These are phyloP conservation scores for Cyrtodaria siliqua DNA, from an alignment of 2,888 invertebrate genomes.

Conservation along the genomic window DNA sequence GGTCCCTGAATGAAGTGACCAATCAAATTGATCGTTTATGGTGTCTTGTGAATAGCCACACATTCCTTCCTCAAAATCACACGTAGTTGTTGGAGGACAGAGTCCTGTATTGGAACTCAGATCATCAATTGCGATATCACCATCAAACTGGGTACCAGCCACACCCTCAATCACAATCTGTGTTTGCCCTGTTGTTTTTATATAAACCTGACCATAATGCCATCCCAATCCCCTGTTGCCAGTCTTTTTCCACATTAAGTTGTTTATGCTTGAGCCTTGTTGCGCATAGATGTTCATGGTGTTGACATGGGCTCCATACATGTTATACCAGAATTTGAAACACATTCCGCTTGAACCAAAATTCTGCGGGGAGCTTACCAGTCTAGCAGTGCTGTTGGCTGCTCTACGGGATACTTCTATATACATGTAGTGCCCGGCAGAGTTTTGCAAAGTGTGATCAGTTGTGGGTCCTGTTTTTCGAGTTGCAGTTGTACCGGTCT, in stretches of 20 bases:
- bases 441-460: slow-evolving; percentile 81
- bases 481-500: slow-evolving; percentile 69
- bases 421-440: slow-evolving; percentile 75
- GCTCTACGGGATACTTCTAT: slow-evolving; percentile 70
- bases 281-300: slow-evolving; percentile 74
- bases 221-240: slow-evolving; percentile 80
- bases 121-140: slow-evolving; percentile 79
- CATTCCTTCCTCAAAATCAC: slow-evolving; percentile 80
- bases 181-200: slow-evolving; percentile 60
- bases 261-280: slow-evolving; percentile 38
- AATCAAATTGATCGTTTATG: slow-evolving; percentile 73
- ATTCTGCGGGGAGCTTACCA: slow-evolving; percentile 67
- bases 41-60: slow-evolving; percentile 79
- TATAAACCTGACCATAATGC: slow-evolving; percentile 77
- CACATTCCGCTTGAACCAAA: slow-evolving; percentile 73
- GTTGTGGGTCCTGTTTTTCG: slow-evolving; percentile 78
- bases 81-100: slow-evolving; percentile 69
- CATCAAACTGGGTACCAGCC: slow-evolving; percentile 67
- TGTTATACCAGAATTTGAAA: slow-evolving; percentile 84
- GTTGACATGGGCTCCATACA: slow-evolving; percentile 83
- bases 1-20: slow-evolving; percentile 71
- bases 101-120: slow-evolving; percentile 67
- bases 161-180: slow-evolving; percentile 77
- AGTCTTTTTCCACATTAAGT: slow-evolving; percentile 69
- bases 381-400: slow-evolving; percentile 72